phyloP scores from a whole-genome alignment of 2,888 invertebrate genomes.

The Diploptera punctata region DNA sequence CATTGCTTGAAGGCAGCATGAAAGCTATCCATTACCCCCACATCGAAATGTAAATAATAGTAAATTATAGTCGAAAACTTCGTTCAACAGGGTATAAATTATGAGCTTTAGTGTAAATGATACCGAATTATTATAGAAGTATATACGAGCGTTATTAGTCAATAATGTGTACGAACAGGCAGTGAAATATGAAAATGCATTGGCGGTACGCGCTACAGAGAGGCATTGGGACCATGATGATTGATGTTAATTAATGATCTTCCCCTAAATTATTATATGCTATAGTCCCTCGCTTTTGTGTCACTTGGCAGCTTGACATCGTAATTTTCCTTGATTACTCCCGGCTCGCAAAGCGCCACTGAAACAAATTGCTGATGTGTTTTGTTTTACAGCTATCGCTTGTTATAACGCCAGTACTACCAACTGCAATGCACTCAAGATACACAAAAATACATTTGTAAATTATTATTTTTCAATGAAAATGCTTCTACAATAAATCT shows the following conservation, averaged over 20 bases:
- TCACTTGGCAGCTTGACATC: slow-evolving; percentile 31
- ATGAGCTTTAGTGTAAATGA: slow-evolving; percentile 31
- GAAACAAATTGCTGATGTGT: slow-evolving; percentile 30
- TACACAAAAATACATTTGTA: no score
- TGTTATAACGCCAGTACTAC: background rate
- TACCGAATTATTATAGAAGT: slow-evolving; percentile 31
- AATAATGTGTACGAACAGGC: slow-evolving; percentile 19
- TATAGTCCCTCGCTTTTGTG: slow-evolving; percentile 27
- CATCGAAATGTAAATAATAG: slow-evolving; percentile 37
- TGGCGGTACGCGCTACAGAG: slow-evolving; percentile 7
- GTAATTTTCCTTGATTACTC: slow-evolving; percentile 32
- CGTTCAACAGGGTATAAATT: slow-evolving; percentile 29
- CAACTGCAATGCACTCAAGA: no score
- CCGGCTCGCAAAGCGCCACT: slow-evolving; percentile 4
- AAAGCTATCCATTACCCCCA: slow-evolving; percentile 28
- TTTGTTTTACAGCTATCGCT: slow-evolving; percentile 24
- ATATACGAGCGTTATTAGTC: slow-evolving; percentile 30
- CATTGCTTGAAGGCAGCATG: slow-evolving; percentile 24
- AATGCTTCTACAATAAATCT: no score
- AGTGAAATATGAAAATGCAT: slow-evolving; percentile 31
- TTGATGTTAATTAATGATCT: slow-evolving; percentile 32
- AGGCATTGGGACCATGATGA: slow-evolving; percentile 28
- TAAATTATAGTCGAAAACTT: slow-evolving; percentile 36
- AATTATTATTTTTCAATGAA: no score
- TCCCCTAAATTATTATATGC: slow-evolving; percentile 31